Base-by-base conservation (phyloP, 2,888 invertebrate species). In the Rhimphoctona megacephalus region DNA sequence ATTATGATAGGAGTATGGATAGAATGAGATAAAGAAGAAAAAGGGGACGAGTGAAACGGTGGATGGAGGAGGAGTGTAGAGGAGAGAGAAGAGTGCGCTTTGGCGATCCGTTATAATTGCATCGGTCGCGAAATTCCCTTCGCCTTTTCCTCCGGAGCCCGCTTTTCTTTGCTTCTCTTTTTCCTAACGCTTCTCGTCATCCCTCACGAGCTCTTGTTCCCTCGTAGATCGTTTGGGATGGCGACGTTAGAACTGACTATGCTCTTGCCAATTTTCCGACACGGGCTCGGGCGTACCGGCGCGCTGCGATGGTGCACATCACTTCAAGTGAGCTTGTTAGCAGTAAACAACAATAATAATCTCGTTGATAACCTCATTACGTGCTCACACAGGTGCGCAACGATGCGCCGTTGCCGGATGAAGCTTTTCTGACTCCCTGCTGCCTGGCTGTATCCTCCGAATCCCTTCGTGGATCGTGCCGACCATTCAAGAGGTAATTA, bases 311-410 rank as follows among this genome's bases (percentile, higher is more conserved):
- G 46, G 19, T 30, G 54, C 66, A 30, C 66, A n/a, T 36, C 43
- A 83, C 77, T 81, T 79, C 82, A 85, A 88, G 89, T 81, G 89
- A 89, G 90, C 90, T 92, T 92, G 92, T 92, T 91, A 92, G 91
- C 90, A 90, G 90, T 92, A 91, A 93, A 92, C 90, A 92, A 91
- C 90, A 93, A 92, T 92, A 92, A 92, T 92, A 92, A 92, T 92
- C 90, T 88, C 89, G 88, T 88, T 90, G 91, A 92, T 93, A 92
- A 93, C 89, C 89, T 90, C 89, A 91, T 92, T 91, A 91, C 83
- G 80, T 84, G 89, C 86, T 83, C 70, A 81, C 83, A 78, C 85
- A 83, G 85, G 86, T 81, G 82, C 70, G 72, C 69, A 70, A 69
- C 64, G 67, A 81, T 78, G 81, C 82, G 81, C 43, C 66, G 57